These are phyloP conservation scores for Ctenoplectra terminalis DNA, from an alignment of 1,140 invertebrate species.

Conservation along the genomic window DNA sequence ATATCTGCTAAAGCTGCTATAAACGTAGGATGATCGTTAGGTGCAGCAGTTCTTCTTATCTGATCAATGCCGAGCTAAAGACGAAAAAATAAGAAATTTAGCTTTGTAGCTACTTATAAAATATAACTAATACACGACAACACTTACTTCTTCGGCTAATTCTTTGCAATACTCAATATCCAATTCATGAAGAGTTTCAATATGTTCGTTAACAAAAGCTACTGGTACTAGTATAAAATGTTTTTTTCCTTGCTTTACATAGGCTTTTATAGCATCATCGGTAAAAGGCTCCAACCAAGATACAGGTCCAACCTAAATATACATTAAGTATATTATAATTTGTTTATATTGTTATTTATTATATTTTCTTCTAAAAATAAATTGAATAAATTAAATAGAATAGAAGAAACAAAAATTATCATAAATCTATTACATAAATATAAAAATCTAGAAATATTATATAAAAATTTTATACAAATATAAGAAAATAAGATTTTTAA, in stretches of 20 bases:
- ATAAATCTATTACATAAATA: too few relatives aligned
- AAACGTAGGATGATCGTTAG: constrained; percentile 97
- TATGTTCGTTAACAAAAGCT: constrained; percentile 99
- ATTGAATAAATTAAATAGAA: neutral
- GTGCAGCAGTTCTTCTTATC: constrained; percentile 92
- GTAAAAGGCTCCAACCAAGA: constrained; percentile 97
- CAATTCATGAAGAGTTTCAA: constrained; percentile 98
- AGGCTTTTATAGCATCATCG: constrained; percentile 94
- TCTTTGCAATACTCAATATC: constrained; percentile 98
- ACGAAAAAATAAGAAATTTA: constrained; percentile 41
- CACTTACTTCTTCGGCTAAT: constrained; percentile 91
- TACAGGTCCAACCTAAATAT: constrained; percentile 89
- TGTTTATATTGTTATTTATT: too few relatives aligned
- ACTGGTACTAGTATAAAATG: constrained; percentile 97
- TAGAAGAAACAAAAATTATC: too few relatives aligned
- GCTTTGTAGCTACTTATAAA: neutral
- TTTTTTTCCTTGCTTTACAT: constrained; percentile 93
- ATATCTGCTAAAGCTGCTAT: constrained; percentile 94
- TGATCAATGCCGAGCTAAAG: constrained; percentile 91
- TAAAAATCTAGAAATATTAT: too few relatives aligned
- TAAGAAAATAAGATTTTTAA: too few relatives aligned
- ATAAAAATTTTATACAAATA: too few relatives aligned
- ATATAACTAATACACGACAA: neutral
- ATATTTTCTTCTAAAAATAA: constrained; percentile 6
- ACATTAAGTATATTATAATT: neutral